Evolutionary conservation across 2,797 vertebrate genomes (phyloP), one percentile per base, ranked within the genome.

Genomic region (Crenuchus spilurus): DNA sequence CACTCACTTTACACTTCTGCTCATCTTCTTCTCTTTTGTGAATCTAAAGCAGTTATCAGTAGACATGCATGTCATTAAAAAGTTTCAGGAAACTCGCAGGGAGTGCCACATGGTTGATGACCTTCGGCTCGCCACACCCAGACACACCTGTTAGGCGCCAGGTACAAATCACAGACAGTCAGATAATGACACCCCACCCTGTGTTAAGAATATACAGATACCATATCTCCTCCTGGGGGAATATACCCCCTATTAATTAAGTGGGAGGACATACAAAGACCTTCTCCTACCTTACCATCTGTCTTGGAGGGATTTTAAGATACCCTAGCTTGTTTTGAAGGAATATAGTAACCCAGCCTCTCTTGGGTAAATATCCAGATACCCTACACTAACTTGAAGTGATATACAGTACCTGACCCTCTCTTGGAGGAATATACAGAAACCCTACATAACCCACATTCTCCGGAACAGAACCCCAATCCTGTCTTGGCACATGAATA

Each of bases 111-210:
- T n/a, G n/a, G n/a, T n/a, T n/a, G n/a, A n/a, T n/a, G n/a, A n/a
- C n/a, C n/a, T 28, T 30, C 51, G 2, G 1, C 1, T 30, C 26
- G 22, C 7, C 58, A 11, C 63, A 10, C 76, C 72, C 65, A 2
- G 42, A 28, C 16, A 72, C 76, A 79, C 80, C 83, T 75, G 73
- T 37, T 24, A 33, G 48, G 26, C 16, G 49, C 14, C 30, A 28
- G 58, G 35, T 55, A 75, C 64, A 24, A n/a, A 52, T 71, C 66
- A 66, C 28, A 24, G 22, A 39, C 46, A 33, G 33, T 75, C 70
- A 67, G 63, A 75, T 24, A n/a, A 52, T 39, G 16, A 67, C 22
- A 66, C 85, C 77, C 39, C 84, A 65, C 87, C 22, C 22, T 26
- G 9, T 26, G 11, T 28, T 20, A 6, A 18, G 44, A 35, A 35